Percentiles rank a stretch among this genome's conserved stretches.
These are phyloP conservation scores for Habrosyne pyritoides DNA, from an alignment of 2,888 invertebrate species.

Conservation along the genomic window DNA sequence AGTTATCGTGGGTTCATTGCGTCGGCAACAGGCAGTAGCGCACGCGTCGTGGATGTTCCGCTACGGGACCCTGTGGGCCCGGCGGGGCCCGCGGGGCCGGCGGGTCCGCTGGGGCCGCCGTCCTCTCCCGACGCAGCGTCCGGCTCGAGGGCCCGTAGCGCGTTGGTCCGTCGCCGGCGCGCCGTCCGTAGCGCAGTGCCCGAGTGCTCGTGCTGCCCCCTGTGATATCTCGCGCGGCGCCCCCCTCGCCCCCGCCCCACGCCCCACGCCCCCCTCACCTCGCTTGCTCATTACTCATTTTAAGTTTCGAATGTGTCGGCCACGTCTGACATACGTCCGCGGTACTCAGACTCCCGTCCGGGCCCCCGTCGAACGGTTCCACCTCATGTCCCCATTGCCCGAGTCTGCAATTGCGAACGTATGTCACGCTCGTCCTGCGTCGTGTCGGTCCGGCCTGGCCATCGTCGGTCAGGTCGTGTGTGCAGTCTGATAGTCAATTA, in stretches of 20 bases:
- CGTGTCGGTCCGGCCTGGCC: not conserved
- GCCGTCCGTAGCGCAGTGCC: conserved; percentile 18
- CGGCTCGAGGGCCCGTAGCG: conserved; percentile 6
- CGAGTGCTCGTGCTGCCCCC: conserved; percentile 57
- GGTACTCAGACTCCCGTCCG: conserved; percentile 18
- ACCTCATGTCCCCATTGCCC: not conserved
- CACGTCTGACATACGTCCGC: not conserved
- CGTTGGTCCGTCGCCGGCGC: conserved; percentile 5
- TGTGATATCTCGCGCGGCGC: conserved; percentile 56
- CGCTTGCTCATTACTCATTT: conserved; percentile 1
- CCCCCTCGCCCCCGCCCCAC: conserved; percentile 31
- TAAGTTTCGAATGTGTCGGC: conserved; percentile 6
- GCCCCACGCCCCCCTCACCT: conserved; percentile 14
- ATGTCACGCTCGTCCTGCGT: not conserved
- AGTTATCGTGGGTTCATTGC: conserved; percentile 53
- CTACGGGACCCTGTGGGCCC: conserved; percentile 23
- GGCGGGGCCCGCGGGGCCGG: no score
- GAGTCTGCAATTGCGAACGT: not conserved
- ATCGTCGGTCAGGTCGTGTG: conserved; percentile 26
- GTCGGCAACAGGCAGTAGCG: conserved; percentile 54
- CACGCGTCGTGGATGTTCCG: conserved; percentile 35
- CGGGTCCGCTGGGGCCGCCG: not conserved
- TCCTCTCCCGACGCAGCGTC: not conserved
- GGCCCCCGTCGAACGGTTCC: conserved; percentile 1
- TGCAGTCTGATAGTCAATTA: conserved; percentile 76